These are phyloP conservation scores for Eupithecia inturbata DNA, from an alignment of 2,888 invertebrate genomes.

Conservation along the genomic window DNA sequence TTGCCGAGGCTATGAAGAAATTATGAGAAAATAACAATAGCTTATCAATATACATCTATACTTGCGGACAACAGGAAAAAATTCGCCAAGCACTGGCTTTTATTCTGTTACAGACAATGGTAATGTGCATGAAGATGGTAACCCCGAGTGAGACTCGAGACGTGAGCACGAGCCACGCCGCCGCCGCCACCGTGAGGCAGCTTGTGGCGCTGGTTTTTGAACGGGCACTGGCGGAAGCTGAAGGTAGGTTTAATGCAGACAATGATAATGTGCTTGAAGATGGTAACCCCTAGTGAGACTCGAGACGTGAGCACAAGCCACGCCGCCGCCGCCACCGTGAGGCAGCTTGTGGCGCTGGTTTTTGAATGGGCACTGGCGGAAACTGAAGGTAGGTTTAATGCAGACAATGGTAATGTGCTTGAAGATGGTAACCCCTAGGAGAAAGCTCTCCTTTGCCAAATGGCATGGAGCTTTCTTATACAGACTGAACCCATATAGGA, in stretches of 20 bases:
- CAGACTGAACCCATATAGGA: background rate
- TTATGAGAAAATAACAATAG: background rate
- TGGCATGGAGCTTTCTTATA: too few species aligned
- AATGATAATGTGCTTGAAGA: constrained; percentile 97
- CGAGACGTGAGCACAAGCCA: constrained; percentile 92
- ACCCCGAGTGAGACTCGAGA: constrained; percentile 93
- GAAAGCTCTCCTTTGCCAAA: background rate
- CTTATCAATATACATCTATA: too few species aligned
- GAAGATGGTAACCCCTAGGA: constrained; percentile 93
- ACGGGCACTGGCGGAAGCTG: constrained; percentile 89
- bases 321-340: constrained; percentile 98
- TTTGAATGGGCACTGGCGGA: constrained; percentile 93
- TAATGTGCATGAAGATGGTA: constrained; percentile 98
- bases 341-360: constrained; percentile 96
- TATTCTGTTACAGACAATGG: constrained; percentile 89
- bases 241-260: constrained; percentile 84
- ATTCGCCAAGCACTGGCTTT: background rate
- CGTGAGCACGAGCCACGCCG: constrained; percentile 96
- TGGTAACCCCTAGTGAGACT: constrained; percentile 96
- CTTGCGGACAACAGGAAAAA: background rate
- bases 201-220: constrained; percentile 96
- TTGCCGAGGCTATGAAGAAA: background rate
- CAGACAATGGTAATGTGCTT: constrained; percentile 97
- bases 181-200: constrained; percentile 98
- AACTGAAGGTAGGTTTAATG: constrained; percentile 63